Base-by-base conservation (phyloP, 2,113 vertebrate genomes). In the Antennarius striatus region DNA sequence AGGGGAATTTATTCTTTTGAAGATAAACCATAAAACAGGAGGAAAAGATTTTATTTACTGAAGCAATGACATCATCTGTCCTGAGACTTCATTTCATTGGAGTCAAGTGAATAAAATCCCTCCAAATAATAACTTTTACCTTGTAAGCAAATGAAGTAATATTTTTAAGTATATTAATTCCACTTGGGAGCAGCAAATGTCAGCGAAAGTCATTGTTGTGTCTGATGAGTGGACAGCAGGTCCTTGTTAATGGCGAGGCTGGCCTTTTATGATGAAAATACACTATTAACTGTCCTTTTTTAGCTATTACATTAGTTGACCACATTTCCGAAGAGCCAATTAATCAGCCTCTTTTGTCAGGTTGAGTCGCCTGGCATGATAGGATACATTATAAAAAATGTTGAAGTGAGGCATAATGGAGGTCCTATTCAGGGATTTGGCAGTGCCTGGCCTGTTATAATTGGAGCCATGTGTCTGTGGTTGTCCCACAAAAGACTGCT, bases 271-370 rank as follows among this genome's bases (percentile, higher is more conserved):
- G 72, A 78, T 15, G 14, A 68, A 81, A 85, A 82, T 72, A 74
- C 72, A 72, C 73, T 78, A 86, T 89, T 89, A 84, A 85, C 78
- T 73, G 65, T 83, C 74, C 83, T 68, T 88, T 88, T 88, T 80
- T 82, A 85, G 81, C 67, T 7, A 50, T 75, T 84, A 75, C 80
- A 85, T 86, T 68, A 73, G 73, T 65, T 73, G 85, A 77, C 69
- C 57, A 10, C 75, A 36, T 78, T 85, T 83, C 81, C 82, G 80
- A 86, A 82, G 84, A 85, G 79, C 80, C 85, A 88, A 86, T 91
- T 90, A 90, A 88, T 89, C 88, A 79, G 68, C 61, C 63, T 53
- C 75, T 75, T 82, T 88, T 86, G 83, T 89, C 80, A 68, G 77
- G 66, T 53, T 72, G 63, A 78, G 83, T 87, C 85, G 86, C 88